phyloP scores from a whole-genome alignment of 1,140 invertebrate species.

The Theocolax elegans region DNA sequence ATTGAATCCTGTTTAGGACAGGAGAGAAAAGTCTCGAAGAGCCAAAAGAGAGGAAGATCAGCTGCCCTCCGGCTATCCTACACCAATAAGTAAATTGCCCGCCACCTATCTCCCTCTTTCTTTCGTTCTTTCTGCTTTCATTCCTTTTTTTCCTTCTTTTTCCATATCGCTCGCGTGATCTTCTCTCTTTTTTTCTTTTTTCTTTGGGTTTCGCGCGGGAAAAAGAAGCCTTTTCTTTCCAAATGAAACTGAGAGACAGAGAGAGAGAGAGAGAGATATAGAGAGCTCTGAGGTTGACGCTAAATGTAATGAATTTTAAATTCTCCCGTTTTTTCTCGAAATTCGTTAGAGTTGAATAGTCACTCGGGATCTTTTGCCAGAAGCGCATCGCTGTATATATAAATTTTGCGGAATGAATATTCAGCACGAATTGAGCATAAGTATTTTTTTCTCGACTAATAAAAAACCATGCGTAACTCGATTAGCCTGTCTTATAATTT shows the following conservation, averaged over 20 bases:
- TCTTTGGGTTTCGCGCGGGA: background rate
- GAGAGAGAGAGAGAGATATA: no score
- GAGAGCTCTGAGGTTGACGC: no score
- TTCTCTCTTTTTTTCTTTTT: no score
- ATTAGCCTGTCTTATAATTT: no score
- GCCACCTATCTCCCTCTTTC: constrained; percentile 47
- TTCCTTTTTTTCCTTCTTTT: constrained; percentile 32
- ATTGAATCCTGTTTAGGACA: constrained; percentile 68
- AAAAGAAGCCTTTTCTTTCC: background rate
- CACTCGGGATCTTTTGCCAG: background rate
- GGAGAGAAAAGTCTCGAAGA: constrained; percentile 48
- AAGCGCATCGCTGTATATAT: no score
- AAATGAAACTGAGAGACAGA: background rate
- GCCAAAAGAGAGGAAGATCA: background rate
- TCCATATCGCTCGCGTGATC: constrained; percentile 29
- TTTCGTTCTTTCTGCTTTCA: no score
- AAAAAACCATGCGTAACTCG: no score
- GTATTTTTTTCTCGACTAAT: no score
- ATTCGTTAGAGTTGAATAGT: no score
- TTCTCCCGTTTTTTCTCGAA: no score
- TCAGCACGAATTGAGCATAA: no score
- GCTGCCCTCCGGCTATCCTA: constrained; percentile 53
- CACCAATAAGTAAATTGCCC: constrained; percentile 64
- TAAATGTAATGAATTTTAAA: background rate
- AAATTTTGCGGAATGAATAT: no score